These are phyloP conservation scores for Eremophila alpestris DNA, from an alignment of 2,797 vertebrate species.

Conservation along the genomic window DNA sequence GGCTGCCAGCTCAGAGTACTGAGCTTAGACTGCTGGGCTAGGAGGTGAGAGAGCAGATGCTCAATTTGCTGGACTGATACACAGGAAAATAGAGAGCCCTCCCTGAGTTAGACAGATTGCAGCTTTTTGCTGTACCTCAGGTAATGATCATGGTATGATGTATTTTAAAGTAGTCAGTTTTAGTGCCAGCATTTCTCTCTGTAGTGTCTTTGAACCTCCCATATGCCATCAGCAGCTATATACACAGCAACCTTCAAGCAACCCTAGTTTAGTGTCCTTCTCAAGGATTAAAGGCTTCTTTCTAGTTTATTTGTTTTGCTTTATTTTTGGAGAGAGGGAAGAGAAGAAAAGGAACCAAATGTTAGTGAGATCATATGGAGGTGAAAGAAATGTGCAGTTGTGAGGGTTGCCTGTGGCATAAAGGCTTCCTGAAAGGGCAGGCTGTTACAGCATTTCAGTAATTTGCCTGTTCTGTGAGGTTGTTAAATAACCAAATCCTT, in stretches of 20 bases:
- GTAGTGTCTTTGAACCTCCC: neutral
- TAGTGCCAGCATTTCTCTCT: neutral
- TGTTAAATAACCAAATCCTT: constrained; percentile 1
- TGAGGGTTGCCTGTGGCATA: neutral
- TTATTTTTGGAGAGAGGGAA: neutral
- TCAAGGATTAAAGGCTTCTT: neutral
- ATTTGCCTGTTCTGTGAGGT: neutral
- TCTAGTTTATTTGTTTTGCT: neutral
- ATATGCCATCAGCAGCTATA: neutral
- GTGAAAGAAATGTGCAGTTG: neutral
- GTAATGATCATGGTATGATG: neutral
- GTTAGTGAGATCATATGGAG: neutral
- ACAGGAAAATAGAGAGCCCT: neutral
- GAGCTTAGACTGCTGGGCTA: neutral
- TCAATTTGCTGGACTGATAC: neutral
- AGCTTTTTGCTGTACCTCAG: neutral
- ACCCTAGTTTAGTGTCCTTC: neutral
- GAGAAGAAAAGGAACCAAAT: neutral
- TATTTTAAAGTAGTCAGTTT: neutral
- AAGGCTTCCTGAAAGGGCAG: neutral
- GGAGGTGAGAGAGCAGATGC: neutral
- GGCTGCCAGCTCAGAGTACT: neutral
- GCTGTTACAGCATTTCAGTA: neutral
- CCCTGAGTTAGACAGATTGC: neutral
- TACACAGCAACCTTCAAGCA: neutral